Conservation (phyloP, 2,113 vertebrate genomes). For the Urocynchramus pylzowi region DNA sequence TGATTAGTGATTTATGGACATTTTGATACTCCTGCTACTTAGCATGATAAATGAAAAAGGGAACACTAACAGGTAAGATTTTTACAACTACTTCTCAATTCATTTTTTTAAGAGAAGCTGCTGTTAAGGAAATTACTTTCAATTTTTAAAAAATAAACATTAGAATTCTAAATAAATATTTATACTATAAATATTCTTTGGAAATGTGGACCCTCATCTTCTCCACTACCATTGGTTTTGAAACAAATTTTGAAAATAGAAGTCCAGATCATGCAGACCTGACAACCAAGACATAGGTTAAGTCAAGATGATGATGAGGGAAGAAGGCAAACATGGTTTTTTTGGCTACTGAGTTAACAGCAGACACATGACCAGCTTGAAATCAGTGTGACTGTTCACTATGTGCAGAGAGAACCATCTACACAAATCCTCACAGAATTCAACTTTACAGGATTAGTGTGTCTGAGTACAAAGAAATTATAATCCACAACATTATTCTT, state of each 20-base stretch:
- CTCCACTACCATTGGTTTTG: neutral
- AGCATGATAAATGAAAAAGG: neutral
- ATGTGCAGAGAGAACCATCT: neutral
- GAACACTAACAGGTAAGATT: neutral
- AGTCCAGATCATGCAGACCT: neutral
- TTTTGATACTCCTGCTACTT: neutral
- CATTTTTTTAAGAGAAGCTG: slow-evolving; percentile 42
- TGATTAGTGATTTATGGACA: slow-evolving; percentile 13
- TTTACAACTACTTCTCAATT: neutral
- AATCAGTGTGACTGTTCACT: neutral
- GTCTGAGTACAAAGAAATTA: slow-evolving; percentile 31
- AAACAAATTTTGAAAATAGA: neutral
- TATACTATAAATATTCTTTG: neutral
- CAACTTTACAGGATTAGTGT: neutral
- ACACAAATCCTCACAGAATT: neutral
- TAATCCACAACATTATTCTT: slow-evolving; percentile 7
- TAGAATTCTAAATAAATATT: neutral
- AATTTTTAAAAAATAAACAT: neutral
- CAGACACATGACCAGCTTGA: neutral
- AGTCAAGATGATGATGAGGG: neutral
- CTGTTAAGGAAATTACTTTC: neutral
- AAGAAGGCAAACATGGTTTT: neutral
- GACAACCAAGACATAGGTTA: neutral
- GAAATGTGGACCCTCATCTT: neutral
- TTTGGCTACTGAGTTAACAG: neutral